These are phyloP conservation scores for Takifugu ocellatus DNA, from an alignment of 2,797 vertebrate genomes.

Conservation along the genomic window DNA sequence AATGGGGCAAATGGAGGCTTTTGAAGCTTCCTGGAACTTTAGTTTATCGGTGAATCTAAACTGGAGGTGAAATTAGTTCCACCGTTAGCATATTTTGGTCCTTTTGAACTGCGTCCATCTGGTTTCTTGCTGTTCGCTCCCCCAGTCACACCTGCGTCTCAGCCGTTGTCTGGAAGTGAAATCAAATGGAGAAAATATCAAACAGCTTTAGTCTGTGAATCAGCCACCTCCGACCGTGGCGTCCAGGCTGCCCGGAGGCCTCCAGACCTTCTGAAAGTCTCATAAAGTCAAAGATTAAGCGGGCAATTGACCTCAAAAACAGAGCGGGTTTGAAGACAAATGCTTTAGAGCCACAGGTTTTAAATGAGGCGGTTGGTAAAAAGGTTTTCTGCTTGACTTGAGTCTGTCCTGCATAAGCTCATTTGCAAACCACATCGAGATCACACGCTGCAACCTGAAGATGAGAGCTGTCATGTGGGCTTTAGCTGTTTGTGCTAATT, in stretches of 20 bases:
- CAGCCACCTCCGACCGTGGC: too few relatives aligned
- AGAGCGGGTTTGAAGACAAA: too few relatives aligned
- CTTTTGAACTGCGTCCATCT: too few relatives aligned
- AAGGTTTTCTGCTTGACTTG: background rate
- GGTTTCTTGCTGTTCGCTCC: too few relatives aligned
- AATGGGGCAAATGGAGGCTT: constrained; percentile 4
- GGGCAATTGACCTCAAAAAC: too few relatives aligned
- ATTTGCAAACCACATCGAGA: constrained; percentile 1
- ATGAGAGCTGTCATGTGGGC: constrained; percentile 56
- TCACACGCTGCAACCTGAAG: background rate
- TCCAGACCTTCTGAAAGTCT: too few relatives aligned
- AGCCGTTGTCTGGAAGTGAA: too few relatives aligned
- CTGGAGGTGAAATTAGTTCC: background rate
- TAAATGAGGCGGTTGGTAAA: background rate
- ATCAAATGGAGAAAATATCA: background rate
- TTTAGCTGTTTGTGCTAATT: constrained; percentile 42
- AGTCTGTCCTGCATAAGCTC: background rate
- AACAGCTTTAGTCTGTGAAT: background rate
- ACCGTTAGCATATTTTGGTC: background rate
- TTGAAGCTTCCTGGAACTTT: constrained; percentile 1
- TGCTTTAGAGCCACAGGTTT: too few relatives aligned
- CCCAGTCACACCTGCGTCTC: too few relatives aligned
- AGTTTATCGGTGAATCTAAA: constrained; percentile 9
- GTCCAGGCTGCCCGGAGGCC: too few relatives aligned
- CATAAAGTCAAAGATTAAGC: too few relatives aligned